A percentile compares a stretch with the other conserved stretches of the same genome.
Evolutionary conservation across 2,888 invertebrate genomes (phyloP).

Genomic region (Galeruca laticollis): DNA sequence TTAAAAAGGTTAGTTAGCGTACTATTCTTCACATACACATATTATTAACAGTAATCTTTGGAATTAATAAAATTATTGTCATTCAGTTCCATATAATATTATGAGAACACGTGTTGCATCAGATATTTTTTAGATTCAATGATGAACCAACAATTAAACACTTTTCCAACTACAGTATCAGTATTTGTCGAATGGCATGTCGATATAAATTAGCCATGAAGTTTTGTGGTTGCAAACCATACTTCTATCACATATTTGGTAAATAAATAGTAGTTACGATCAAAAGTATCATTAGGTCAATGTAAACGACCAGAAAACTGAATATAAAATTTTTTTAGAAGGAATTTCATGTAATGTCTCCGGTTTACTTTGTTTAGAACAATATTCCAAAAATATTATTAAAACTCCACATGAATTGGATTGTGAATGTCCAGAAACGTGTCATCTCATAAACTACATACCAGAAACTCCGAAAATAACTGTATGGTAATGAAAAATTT

Average conservation of each 20-base stretch:
- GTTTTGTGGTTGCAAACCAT: slow-evolving; percentile 73
- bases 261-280: slow-evolving; percentile 34
- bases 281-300: neutral
- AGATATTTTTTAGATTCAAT: slow-evolving; percentile 62
- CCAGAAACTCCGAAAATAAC: slow-evolving; percentile 62
- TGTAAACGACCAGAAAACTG: too few species aligned
- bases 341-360: slow-evolving; percentile 68
- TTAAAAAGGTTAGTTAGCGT: too few species aligned
- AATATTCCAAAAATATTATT: slow-evolving; percentile 61
- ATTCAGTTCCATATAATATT: too few species aligned
- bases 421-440: slow-evolving; percentile 67
- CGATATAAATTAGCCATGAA: slow-evolving; percentile 68
- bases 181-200: slow-evolving; percentile 71
- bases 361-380: slow-evolving; percentile 70
- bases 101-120: neutral
- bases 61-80: too few species aligned
- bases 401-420: slow-evolving; percentile 60
- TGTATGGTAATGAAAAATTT: slow-evolving; percentile 62
- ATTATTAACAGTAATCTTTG: too few species aligned
- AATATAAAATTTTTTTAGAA: slow-evolving; percentile 61
- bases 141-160: slow-evolving; percentile 66
- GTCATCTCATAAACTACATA: slow-evolving; percentile 65
- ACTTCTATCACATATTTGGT: slow-evolving; percentile 73
- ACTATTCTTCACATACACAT: too few species aligned
- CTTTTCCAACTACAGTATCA: slow-evolving; percentile 70